Evolutionary conservation across 1,140 invertebrate genomes (phyloP), one percentile per base, ranked within the genome.

Genomic region (Papilio glaucus): DNA sequence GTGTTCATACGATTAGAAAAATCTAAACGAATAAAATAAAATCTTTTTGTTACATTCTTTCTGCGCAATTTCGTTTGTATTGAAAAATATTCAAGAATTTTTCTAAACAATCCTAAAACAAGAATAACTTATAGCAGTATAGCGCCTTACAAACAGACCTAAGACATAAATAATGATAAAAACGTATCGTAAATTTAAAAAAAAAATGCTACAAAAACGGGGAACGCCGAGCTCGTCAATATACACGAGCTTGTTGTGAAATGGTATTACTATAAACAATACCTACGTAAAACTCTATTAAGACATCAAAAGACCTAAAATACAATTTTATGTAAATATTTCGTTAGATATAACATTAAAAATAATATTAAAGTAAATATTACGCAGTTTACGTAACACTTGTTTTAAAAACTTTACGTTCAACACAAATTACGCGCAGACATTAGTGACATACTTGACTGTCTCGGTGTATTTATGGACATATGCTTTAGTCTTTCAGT

Each of bases 401-500:
- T n/a, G 37, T 39, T 15, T 37, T 38, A 65, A 65, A 65, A 65
- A 18, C 37, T 41, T 39, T 33, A 33, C 62, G 62, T 65, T 24
- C 15, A 37, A 41, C 62, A 39, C 38, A 65, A 39, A 39, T 65
- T 65, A 65, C 62, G 62, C 24, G 62, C 24, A 45, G 38, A 68
- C 81, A 83, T 87, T 82, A 82, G 74, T 80, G 81, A 85, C 84
- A 86, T 89, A 83, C 77, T 86, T 85, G 77, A 80, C 77, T 73
- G 87, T 90, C 86, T 89, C 77, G 80, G 72, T 82, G 74, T 85
- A 89, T 88, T 88, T 88, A 81, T 82, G 81, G 83, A 87, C 79
- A 74, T 72, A 73, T 63, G 79, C 72, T 71, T 57, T 73, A 78
- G 75, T 83, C 80, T 73, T 83, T 81, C 81, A 84, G 74, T 75